Evolutionary conservation across 1,140 invertebrate genomes (phyloP).

Genomic region (Lamellibrachia luymesi): DNA sequence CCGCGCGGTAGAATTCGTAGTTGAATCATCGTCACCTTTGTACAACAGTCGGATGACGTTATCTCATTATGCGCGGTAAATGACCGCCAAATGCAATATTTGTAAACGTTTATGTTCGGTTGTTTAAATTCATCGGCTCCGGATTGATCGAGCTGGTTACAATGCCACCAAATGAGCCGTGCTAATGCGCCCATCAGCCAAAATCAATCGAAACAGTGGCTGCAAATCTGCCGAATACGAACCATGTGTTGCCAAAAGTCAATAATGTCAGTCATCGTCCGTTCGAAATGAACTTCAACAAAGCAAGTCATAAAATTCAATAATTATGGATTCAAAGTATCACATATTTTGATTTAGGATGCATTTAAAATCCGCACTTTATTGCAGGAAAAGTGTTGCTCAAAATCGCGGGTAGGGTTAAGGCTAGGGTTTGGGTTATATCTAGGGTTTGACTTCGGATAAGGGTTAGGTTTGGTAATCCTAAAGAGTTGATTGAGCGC

Average conservation of each 20-base stretch:
- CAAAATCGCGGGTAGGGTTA: neutral
- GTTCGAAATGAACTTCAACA: neutral
- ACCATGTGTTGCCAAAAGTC: neutral
- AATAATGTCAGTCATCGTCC: neutral
- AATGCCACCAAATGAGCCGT: neutral
- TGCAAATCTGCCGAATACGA: neutral
- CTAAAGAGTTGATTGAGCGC: no score
- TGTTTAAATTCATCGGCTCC: neutral
- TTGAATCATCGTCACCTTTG: neutral
- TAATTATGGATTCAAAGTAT: neutral
- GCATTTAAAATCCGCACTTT: neutral
- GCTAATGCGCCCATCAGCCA: neutral
- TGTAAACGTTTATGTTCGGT: neutral
- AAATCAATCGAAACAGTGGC: neutral
- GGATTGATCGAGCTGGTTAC: neutral
- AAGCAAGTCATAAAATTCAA: neutral
- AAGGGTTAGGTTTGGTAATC: no score
- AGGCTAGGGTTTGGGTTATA: no score
- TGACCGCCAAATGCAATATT: neutral
- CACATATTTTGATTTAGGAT: neutral
- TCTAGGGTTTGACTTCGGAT: no score
- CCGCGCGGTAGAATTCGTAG: neutral
- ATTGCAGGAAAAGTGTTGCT: neutral
- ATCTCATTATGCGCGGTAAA: neutral
- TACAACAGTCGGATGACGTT: neutral